These are phyloP conservation scores for Drosophila lutescens DNA, from an alignment of 2,888 invertebrate genomes.

Conservation along the genomic window DNA sequence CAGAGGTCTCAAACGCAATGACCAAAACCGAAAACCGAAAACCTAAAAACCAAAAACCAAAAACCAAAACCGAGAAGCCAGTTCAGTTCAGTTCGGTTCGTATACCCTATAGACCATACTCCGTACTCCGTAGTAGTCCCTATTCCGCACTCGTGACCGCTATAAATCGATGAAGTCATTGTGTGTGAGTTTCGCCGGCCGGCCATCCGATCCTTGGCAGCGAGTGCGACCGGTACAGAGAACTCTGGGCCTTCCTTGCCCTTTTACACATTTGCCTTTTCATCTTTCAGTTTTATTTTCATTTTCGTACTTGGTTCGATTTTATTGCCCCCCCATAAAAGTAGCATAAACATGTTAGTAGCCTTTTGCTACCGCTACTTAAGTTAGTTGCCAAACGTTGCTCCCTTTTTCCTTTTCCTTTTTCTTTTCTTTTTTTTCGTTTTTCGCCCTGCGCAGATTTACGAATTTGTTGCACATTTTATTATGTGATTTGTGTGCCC, in stretches of 20 bases:
- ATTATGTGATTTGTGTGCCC: constrained; percentile 46
- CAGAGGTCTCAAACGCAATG: not conserved
- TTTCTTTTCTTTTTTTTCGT: not conserved
- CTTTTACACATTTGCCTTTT: constrained; percentile 21
- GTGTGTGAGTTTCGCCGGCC: constrained; percentile 44
- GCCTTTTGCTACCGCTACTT: constrained; percentile 79
- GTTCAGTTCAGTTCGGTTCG: no score
- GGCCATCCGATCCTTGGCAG: constrained; percentile 3
- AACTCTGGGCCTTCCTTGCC: not conserved
- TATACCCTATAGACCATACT: constrained; percentile 8
- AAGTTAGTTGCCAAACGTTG: constrained; percentile 62
- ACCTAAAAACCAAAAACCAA: constrained; percentile 28
- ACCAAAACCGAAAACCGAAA: constrained; percentile 34
- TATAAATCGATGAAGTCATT: constrained; percentile 80
- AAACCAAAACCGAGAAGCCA: constrained; percentile 37
- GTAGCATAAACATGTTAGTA: constrained; percentile 80
- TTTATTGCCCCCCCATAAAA: constrained; percentile 77
- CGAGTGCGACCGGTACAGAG: constrained; percentile 6
- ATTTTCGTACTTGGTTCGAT: constrained; percentile 75
- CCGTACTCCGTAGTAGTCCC: not conserved
- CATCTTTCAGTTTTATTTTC: constrained; percentile 43
- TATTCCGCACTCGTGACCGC: constrained; percentile 72
- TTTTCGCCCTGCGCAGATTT: constrained; percentile 25
- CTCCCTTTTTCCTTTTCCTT: not conserved
- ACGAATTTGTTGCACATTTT: constrained; percentile 70